Percentiles rank a stretch among this genome's conserved stretches.
Conservation (phyloP, 2,113 vertebrate species). For the Oceanodroma tethys region DNA sequence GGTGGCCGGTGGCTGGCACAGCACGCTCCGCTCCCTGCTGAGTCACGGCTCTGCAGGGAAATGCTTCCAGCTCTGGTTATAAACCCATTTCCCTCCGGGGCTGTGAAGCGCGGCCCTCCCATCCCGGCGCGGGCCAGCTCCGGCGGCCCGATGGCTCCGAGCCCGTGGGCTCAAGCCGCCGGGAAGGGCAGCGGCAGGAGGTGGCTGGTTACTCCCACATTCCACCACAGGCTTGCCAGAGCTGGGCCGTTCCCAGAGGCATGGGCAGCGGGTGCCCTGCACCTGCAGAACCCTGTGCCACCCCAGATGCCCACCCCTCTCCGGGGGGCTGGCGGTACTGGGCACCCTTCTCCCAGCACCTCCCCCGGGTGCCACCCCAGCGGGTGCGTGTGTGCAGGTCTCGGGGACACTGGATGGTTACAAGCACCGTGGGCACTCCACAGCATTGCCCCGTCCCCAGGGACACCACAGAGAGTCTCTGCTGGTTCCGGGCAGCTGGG, state of each 20-base stretch:
- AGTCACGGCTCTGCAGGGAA: slow-evolving; percentile 29
- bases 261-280: not conserved
- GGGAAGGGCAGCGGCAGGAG: not conserved
- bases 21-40: not conserved
- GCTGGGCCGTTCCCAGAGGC: not conserved
- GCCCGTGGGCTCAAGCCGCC: not conserved
- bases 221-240: not conserved
- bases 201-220: not conserved
- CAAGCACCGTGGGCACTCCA: not conserved
- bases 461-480: not conserved
- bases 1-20: slow-evolving; percentile 54
- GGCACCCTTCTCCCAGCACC: not conserved
- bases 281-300: not conserved
- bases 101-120: not conserved
- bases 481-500: not conserved
- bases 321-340: fast-evolving
- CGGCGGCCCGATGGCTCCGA: not conserved
- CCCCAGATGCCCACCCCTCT: not conserved
- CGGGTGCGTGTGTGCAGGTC: fast-evolving
- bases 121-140: not conserved
- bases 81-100: not conserved
- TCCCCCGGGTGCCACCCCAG: not conserved
- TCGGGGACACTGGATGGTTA: not conserved
- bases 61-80: not conserved
- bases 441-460: not conserved